Evolutionary conservation across 2,797 vertebrate species (phyloP).

Genomic region (Pseudochromis fuscus): DNA sequence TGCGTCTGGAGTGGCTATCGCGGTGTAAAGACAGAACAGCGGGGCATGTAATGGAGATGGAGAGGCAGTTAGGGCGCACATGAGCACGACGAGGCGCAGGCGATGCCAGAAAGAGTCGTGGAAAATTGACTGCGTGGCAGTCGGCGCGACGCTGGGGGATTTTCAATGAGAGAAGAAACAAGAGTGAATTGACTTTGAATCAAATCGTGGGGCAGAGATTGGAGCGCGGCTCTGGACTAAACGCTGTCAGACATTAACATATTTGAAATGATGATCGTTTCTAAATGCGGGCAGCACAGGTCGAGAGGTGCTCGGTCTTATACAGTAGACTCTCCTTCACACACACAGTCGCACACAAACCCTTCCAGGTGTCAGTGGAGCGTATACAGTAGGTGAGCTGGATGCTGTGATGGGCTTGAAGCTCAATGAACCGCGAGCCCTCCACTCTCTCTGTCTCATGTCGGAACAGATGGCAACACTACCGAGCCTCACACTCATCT

Average conservation of each 20-base stretch:
- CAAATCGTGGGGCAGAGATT: conserved; percentile 27
- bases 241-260: conserved; percentile 43
- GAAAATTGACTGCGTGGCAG: conserved; percentile 65
- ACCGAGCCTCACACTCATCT: conserved; percentile 56
- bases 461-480: conserved; percentile 72
- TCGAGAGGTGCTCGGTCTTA: conserved; percentile 24
- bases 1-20: conserved; percentile 50
- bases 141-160: conserved; percentile 28
- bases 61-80: conserved; percentile 47
- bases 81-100: conserved; percentile 26
- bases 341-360: conserved; percentile 18
- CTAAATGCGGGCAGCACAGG: conserved; percentile 21
- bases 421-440: conserved; percentile 63
- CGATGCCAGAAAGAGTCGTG: conserved; percentile 17
- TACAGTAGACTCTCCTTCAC: conserved; percentile 21
- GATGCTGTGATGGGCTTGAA: conserved; percentile 57
- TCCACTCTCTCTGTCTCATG: conserved; percentile 57
- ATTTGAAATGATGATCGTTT: conserved; percentile 50
- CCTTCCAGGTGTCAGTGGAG: conserved; percentile 55
- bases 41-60: conserved; percentile 57
- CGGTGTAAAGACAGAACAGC: conserved; percentile 60
- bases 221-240: not conserved
- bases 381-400: conserved; percentile 58
- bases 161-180: conserved; percentile 54
- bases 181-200: conserved; percentile 60